A percentile compares a stretch with the other conserved stretches of the same genome.
phyloP scores from a whole-genome alignment of 2,113 vertebrate species.

The Pristiophorus japonicus region DNA sequence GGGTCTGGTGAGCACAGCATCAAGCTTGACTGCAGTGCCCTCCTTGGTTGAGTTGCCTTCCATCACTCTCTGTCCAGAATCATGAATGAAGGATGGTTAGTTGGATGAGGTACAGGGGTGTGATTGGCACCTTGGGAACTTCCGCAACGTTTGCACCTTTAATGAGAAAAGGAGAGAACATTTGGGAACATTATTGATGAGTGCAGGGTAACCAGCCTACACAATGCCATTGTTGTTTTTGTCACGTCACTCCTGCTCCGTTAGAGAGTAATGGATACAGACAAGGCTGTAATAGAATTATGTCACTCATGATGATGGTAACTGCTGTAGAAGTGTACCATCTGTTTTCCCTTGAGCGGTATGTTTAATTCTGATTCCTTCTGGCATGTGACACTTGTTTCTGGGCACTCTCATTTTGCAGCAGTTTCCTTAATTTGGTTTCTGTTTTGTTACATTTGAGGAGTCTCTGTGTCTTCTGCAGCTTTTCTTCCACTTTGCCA shows the following conservation, averaged over 20 bases:
- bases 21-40: background rate
- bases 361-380: background rate
- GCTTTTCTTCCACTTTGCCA: background rate
- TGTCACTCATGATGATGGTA: background rate
- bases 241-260: background rate
- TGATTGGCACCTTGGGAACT: background rate
- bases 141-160: background rate
- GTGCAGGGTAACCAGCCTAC: background rate
- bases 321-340: background rate
- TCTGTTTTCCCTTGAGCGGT: background rate
- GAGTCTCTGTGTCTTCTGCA: background rate
- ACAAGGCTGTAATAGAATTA: background rate
- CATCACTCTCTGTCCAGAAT: background rate
- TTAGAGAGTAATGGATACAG: background rate
- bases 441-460: background rate
- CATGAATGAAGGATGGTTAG: background rate
- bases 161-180: background rate
- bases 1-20: no score
- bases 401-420: background rate
- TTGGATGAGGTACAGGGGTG: background rate
- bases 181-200: background rate
- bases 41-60: background rate
- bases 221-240: background rate
- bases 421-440: background rate
- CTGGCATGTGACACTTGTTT: background rate